Conservation (phyloP, 2,113 vertebrate species). For the Pygathrix nemaeus region DNA sequence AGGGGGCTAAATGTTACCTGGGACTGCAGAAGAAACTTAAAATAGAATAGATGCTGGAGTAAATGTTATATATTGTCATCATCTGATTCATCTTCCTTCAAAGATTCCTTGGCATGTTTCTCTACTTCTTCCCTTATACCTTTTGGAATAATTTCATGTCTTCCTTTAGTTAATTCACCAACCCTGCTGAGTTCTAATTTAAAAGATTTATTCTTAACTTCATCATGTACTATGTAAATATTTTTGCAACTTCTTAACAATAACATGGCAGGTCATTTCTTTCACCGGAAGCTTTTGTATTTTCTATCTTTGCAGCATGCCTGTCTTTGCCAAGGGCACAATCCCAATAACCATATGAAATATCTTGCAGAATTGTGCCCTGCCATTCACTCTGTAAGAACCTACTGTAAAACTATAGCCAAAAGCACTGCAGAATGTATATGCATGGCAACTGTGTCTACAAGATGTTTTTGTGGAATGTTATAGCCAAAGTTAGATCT, state of each 20-base stretch:
- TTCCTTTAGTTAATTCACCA: constrained; percentile 97
- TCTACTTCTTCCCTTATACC: constrained; percentile 96
- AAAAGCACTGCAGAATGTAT: constrained; percentile 97
- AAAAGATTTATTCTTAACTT: constrained; percentile 98
- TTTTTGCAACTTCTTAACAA: constrained; percentile 99
- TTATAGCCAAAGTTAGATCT: constrained; percentile 97
- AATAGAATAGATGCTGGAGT: constrained; percentile 65
- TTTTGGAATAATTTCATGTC: constrained; percentile 96
- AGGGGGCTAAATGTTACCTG: constrained; percentile 37
- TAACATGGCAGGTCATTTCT: constrained; percentile 96
- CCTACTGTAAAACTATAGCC: constrained; percentile 88
- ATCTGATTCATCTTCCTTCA: constrained; percentile 99
- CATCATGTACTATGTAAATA: constrained; percentile 98
- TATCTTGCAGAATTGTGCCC: constrained; percentile 96
- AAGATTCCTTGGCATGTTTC: constrained; percentile 99
- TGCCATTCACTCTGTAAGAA: constrained; percentile 94
- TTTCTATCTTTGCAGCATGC: background rate
- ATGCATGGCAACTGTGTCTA: constrained; percentile 98
- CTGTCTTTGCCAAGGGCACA: background rate
- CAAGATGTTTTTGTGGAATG: constrained; percentile 97
- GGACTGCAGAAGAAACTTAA: constrained; percentile 69
- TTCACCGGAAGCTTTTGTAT: constrained; percentile 89
- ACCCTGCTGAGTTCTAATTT: constrained; percentile 96
- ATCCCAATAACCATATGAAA: constrained; percentile 86
- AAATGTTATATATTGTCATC: constrained; percentile 97